phyloP scores from a whole-genome alignment of 2,888 invertebrate species.

The Eulithis testata region DNA sequence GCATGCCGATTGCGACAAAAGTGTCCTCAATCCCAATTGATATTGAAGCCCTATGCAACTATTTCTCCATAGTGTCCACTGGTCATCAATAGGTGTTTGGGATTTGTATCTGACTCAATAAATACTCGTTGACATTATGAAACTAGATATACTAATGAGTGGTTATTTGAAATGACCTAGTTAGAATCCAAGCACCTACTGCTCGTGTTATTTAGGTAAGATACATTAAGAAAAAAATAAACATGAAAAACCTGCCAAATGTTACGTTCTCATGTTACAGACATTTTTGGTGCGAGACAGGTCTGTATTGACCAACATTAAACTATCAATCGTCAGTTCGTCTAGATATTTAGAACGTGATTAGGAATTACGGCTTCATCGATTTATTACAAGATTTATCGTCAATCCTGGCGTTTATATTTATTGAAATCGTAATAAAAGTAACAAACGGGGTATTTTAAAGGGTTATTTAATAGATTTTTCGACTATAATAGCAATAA shows the following conservation, averaged over 20 bases:
- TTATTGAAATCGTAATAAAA: constrained; percentile 23
- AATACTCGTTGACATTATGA: too few relatives aligned
- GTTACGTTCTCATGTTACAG: constrained; percentile 17
- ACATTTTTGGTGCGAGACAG: constrained; percentile 23
- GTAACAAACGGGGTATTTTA: constrained; percentile 28
- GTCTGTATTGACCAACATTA: constrained; percentile 24
- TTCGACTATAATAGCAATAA: constrained; percentile 28
- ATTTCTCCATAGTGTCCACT: too few relatives aligned
- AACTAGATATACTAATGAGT: background rate
- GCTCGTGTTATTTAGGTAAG: too few relatives aligned
- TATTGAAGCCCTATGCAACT: too few relatives aligned
- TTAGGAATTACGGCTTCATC: constrained; percentile 16
- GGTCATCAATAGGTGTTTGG: too few relatives aligned
- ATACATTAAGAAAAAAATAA: constrained; percentile 9
- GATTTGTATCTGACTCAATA: too few relatives aligned
- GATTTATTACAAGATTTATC: constrained; percentile 29
- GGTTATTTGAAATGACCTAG: background rate
- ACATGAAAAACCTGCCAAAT: constrained; percentile 12
- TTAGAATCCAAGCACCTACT: background rate
- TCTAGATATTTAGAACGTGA: constrained; percentile 16
- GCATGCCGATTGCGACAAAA: constrained; percentile 4
- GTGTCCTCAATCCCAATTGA: background rate
- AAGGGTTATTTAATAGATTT: constrained; percentile 30
- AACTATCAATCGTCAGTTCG: constrained; percentile 1
- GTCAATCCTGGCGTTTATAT: constrained; percentile 20